Base-by-base conservation (phyloP, 2,797 vertebrate genomes). In the Enteromius anoplus region DNA sequence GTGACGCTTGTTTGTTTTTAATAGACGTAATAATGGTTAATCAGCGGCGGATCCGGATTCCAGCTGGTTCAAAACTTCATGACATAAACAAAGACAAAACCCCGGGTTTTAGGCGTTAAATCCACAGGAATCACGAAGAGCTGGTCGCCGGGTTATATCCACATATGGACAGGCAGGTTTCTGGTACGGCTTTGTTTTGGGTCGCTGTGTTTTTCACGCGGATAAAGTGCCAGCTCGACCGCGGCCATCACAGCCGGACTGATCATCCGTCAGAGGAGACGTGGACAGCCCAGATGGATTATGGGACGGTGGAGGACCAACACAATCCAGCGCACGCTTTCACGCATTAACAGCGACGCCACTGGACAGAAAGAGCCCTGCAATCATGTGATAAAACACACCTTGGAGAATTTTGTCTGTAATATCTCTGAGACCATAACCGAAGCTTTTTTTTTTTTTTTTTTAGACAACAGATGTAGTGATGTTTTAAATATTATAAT, bases 281-380 rank as follows among this genome's bases (percentile, higher is more conserved):
- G 95, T 96, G 94, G 93, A 95, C 93, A 86, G 76, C 85, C 2
- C 65, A 60, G 75, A n/a, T 40, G 94, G 91, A 95, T 95, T 92
- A 85, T 94, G 94, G 94, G 94, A 94, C 88, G 21, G 72, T 88
- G 83, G 82, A 76, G 91, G 93, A 94, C 91, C 93, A 93, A 92
- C 91, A 92, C 91, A 85, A 91, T 32, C 9, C 62, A 62, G 29
- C 49, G 21, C 58, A 53, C 40, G 3, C 3, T 32, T 75, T n/a
- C 37, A 49, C 21, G 21, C 26, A 5, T 53, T 11, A 12, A 80
- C 71, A 75, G 83, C 49, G 83, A 69, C 37, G 1, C 51, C 37
- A 19, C 19, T 75, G 83, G 78, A 66, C 49, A 75, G 0, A 77
- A 49, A 8, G 23, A 49, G 65, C 26, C 71, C 19, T 72, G 49